phyloP scores from a whole-genome alignment of 1,140 invertebrate species.

The Zaprionus vittiger region DNA sequence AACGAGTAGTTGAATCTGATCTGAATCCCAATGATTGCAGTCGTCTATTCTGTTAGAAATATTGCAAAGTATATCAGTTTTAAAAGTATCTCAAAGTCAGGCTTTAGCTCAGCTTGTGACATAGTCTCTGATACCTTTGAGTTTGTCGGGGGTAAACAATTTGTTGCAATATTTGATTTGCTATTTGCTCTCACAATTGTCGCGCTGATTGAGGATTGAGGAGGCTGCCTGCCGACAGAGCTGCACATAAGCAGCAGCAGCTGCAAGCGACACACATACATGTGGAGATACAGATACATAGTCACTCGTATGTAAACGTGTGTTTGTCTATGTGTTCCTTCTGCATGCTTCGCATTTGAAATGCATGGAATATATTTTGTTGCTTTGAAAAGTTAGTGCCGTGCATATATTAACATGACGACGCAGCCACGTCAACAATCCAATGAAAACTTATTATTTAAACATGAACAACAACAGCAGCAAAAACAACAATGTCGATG shows the following conservation, averaged over 20 bases:
- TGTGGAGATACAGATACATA: constrained; percentile 16
- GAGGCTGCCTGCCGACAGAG: constrained; percentile 12
- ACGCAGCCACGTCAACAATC: constrained; percentile 31
- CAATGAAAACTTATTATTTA: constrained; percentile 53
- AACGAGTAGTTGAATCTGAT: not conserved
- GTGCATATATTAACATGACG: constrained; percentile 52
- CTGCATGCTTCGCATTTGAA: constrained; percentile 46
- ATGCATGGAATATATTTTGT: constrained; percentile 79
- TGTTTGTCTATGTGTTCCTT: not conserved
- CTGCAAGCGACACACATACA: not conserved
- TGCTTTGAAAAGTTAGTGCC: constrained; percentile 59
- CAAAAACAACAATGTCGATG: constrained; percentile 28
- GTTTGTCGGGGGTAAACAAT: constrained; percentile 46
- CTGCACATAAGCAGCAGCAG: constrained; percentile 11
- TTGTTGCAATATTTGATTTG: constrained; percentile 72
- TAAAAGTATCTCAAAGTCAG: constrained; percentile 15
- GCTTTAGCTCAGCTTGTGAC: not conserved
- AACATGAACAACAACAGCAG: constrained; percentile 58
- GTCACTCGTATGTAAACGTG: constrained; percentile 3
- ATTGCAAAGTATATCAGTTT: not conserved
- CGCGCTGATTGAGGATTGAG: constrained; percentile 52
- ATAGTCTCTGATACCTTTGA: constrained; percentile 17
- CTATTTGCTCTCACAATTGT: constrained; percentile 63
- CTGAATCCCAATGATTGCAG: not conserved
- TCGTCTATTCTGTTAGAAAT: no score